Percentiles rank a stretch among this genome's conserved stretches.
phyloP scores from a whole-genome alignment of 2,888 invertebrate species.

The Disparrhopalites patrizii region DNA sequence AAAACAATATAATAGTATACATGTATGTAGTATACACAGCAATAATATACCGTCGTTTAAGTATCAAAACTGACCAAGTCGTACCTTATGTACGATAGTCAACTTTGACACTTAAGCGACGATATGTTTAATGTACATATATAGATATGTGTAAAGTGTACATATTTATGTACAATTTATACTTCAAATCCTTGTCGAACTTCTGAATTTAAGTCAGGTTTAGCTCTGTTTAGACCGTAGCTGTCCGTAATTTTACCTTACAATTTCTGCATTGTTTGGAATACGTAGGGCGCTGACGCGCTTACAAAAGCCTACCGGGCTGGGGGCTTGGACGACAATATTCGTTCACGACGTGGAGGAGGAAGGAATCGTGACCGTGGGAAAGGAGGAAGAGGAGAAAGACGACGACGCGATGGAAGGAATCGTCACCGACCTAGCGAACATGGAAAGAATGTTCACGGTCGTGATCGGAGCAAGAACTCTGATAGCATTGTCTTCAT shows the following conservation, averaged over 20 bases:
- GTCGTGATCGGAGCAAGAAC: constrained; percentile 15
- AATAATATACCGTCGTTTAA: too few relatives aligned
- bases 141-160: too few relatives aligned
- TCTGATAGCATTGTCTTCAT: constrained; percentile 29
- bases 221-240: too few relatives aligned
- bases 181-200: background rate
- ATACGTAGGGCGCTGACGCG: constrained; percentile 35
- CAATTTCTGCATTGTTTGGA: too few relatives aligned
- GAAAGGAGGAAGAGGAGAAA: background rate
- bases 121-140: too few relatives aligned
- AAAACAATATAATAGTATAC: too few relatives aligned
- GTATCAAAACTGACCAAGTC: too few relatives aligned
- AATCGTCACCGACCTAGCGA: background rate
- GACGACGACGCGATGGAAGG: constrained; percentile 16
- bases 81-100: too few relatives aligned
- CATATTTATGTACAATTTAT: background rate
- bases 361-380: constrained; percentile 13
- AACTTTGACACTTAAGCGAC: too few relatives aligned
- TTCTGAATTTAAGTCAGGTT: too few relatives aligned
- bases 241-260: too few relatives aligned
- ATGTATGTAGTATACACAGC: too few relatives aligned
- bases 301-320: constrained; percentile 37
- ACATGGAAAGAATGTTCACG: background rate
- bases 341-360: constrained; percentile 6
- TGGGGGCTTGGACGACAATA: constrained; percentile 4